Evolutionary conservation across 1,140 invertebrate species (phyloP).

Genomic region (Megalopta genalis): DNA sequence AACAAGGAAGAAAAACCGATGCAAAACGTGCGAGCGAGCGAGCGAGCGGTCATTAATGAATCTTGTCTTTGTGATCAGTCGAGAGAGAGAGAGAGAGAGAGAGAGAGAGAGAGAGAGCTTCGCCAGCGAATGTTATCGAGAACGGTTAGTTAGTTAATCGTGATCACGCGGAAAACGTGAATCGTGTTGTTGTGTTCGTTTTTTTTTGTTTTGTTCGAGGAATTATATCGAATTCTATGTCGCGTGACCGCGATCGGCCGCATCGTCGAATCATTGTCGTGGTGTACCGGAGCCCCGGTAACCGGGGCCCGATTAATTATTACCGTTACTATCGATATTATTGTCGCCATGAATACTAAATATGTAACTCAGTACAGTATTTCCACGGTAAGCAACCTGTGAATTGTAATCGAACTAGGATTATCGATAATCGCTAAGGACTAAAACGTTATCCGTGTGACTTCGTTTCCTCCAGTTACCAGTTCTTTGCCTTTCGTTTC

Average conservation of each 20-base stretch:
- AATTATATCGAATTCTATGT: conserved; percentile 5
- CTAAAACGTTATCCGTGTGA: conserved; percentile 5
- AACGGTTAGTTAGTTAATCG: neutral
- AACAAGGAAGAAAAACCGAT: neutral
- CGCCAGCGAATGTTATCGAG: neutral
- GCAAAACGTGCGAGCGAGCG: neutral
- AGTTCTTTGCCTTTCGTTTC: neutral
- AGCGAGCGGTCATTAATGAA: neutral
- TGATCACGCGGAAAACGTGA: neutral
- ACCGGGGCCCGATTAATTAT: conserved; percentile 4
- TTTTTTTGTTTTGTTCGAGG: neutral
- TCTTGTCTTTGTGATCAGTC: neutral
- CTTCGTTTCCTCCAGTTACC: too few species aligned
- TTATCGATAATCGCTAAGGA: conserved; percentile 8
- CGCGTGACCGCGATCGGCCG: neutral
- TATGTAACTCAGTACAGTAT: conserved; percentile 40
- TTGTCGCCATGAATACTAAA: conserved; percentile 23
- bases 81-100: too few species aligned
- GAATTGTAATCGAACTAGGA: conserved; percentile 37
- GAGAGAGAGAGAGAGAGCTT: too few species aligned
- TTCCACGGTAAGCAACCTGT: conserved; percentile 31
- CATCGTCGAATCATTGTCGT: neutral
- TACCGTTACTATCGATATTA: conserved; percentile 22
- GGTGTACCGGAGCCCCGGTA: neutral
- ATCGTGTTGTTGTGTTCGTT: conserved; percentile 5